These are phyloP conservation scores for Rhogogaster chlorosoma DNA, from an alignment of 2,888 invertebrate species.

Conservation along the genomic window DNA sequence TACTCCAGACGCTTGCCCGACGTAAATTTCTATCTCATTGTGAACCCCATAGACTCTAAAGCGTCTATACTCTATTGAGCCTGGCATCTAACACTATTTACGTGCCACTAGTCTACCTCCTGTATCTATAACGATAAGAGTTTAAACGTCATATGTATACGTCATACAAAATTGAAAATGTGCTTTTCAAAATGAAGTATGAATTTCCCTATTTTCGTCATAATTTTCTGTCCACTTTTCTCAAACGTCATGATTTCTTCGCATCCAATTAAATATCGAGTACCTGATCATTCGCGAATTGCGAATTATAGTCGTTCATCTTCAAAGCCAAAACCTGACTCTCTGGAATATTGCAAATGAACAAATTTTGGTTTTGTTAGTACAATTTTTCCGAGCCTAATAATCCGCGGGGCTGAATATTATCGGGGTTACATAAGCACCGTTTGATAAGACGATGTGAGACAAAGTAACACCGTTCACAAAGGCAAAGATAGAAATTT, in stretches of 20 bases:
- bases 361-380: neutral
- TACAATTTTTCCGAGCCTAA: neutral
- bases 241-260: neutral
- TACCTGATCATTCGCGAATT: neutral
- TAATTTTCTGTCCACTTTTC: neutral
- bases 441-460: neutral
- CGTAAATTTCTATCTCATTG: constrained; percentile 46
- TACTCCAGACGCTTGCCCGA: constrained; percentile 46
- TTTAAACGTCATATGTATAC: neutral
- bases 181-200: neutral
- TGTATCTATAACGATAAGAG: constrained; percentile 33
- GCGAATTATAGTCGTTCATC: neutral
- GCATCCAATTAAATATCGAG: neutral
- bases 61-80: neutral
- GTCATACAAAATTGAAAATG: neutral
- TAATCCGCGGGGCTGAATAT: neutral
- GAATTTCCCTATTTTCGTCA: neutral
- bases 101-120: neutral
- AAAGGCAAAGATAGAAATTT: neutral
- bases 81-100: neutral
- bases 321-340: neutral
- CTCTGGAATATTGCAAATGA: neutral
- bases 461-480: neutral
- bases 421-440: neutral
- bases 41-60: constrained; percentile 14